Evolutionary conservation across 2,113 vertebrate genomes (phyloP), one percentile per base, ranked within the genome.

Genomic region (Nibea albiflora): DNA sequence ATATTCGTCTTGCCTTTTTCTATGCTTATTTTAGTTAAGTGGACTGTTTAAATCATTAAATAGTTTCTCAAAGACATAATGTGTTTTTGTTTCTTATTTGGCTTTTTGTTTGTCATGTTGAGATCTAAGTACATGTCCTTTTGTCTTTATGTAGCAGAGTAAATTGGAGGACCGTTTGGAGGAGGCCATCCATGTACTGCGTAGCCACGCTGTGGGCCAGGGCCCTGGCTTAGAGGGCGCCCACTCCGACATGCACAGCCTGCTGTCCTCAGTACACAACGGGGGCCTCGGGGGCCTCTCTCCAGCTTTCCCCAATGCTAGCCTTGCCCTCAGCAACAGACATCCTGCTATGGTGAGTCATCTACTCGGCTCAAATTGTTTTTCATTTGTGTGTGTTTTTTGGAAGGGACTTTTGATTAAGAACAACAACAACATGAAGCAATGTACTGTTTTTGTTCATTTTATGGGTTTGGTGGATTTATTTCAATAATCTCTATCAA

Each of bases 111-210:
- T 11, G 14, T 67, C 58, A 42, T 31, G 49, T 28, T 70, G 24
- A 44, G 5, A 7, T 42, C 1, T 73, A 16, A 24, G 3, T 3
- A n/a, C 11, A 3, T 11, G 6, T 57, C 42, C 42, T 46, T 6
- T 58, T 69, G 46, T 83, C 19, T 72, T 65, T 61, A 57, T 20
- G 31, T 74, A 96, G 95, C 98, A 99, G 93, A 98, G 94, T 95
- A 99, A 99, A 94, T 95, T 99, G 96, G 98, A 99, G 87, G 98
- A 99, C 90, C 97, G 96, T 81, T 94, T 99, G 93, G 98, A 99
- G 6, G 98, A 99, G 92, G 98, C 98, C 74, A 99, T 99, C 84
- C 97, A 99, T 0, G 98, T 99, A 74, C 95, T 99, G 79, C 96
- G 98, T 67, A 99, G 94, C 86, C 98, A 99, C 0, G 98, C 98